Evolutionary conservation across 2,888 invertebrate species (phyloP), one percentile per base, ranked within the genome.

Genomic region (Allolobophora icterica): DNA sequence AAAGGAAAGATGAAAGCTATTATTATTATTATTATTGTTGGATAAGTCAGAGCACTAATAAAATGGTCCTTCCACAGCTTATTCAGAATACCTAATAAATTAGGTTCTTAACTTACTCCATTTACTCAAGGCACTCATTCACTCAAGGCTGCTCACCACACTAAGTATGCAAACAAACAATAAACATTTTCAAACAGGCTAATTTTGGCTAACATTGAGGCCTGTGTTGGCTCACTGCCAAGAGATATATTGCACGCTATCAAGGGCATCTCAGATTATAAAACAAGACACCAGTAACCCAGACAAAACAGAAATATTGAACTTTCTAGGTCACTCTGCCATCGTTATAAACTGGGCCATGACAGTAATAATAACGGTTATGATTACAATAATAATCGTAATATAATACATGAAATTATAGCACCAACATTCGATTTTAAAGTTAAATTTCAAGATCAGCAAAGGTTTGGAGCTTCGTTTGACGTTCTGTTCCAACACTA

Each of bases 211-310:
- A 13, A 71, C 71, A 71, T n/a, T 30, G 71, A 71, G 6, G 71
- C 8, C 58, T 52, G 71, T n/a, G 71, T n/a, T 71, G 71, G 71
- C 71, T 71, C 71, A 71, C 71, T 71, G 71, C 71, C 71, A 71
- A n/a, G 17, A 13, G n/a, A 71, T n/a, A 13, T 30, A 8, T 71
- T 30, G n/a, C 30, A 71, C 11, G n/a, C 71, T n/a, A 71, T n/a
- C 71, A n/a, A 71, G 71, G n/a, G n/a, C n/a, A n/a, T 52, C 24
- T 52, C 42, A 52, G 24, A 52, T 17, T 17, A 71, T 13, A 8
- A 52, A 71, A 71, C n/a, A 0, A 71, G 71, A 71, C n/a, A 71
- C 30, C 71, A 8, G 8, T 30, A 71, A 71, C 71, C 52, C 52
- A 52, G 5, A 24, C 52, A 30, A 71, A 52, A 30, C 30, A 71